Conservation (phyloP, 2,888 invertebrate species). For the Cephus sareptanus region DNA sequence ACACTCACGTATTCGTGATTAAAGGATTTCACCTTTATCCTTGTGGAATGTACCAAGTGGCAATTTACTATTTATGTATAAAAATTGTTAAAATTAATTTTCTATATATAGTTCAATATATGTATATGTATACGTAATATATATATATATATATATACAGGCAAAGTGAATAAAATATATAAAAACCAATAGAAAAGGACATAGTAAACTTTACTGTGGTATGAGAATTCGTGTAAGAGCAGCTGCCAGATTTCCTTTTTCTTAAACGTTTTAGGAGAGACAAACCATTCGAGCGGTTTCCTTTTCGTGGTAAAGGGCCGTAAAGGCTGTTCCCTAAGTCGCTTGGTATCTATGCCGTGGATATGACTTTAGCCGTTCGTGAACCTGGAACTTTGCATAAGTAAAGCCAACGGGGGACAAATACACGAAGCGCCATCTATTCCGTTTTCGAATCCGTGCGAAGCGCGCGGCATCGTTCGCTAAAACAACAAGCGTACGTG, state of each 20-base stretch:
- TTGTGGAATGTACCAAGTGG: not conserved
- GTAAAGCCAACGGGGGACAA: slow-evolving; percentile 8
- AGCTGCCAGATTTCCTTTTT: not conserved
- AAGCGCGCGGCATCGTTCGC: slow-evolving; percentile 23
- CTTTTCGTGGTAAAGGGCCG: not conserved
- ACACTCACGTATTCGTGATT: not conserved
- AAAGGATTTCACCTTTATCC: not conserved
- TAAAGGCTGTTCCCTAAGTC: not conserved
- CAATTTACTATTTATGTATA: not conserved
- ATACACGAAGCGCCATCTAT: slow-evolving; percentile 21
- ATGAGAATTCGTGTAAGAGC: not conserved
- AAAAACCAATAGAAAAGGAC: not conserved
- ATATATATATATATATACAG: no score
- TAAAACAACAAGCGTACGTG: slow-evolving; percentile 50
- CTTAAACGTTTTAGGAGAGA: not conserved
- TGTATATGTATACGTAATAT: no score
- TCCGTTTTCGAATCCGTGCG: not conserved
- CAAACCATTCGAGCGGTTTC: not conserved
- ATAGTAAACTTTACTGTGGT: not conserved
- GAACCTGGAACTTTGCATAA: not conserved
- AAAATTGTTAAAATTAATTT: not conserved
- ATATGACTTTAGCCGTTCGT: not conserved
- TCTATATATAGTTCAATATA: no score
- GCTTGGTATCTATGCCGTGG: not conserved
- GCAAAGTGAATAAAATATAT: no score